A percentile compares a stretch with the other conserved stretches of the same genome.
Evolutionary conservation across 1,140 invertebrate species (phyloP).

Genomic region (Diorhabda carinulata): DNA sequence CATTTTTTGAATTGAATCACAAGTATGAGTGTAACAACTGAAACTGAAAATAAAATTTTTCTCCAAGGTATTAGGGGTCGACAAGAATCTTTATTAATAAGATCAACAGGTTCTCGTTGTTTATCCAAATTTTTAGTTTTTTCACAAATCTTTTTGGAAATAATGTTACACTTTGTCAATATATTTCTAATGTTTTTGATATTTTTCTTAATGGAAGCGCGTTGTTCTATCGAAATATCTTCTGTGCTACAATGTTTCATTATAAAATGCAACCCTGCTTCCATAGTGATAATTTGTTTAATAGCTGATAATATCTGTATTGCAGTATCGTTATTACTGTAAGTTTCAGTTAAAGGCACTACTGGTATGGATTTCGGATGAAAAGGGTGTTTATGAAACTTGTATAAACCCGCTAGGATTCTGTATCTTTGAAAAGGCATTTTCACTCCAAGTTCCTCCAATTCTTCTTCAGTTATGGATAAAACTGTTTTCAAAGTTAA

Average conservation of each 20-base stretch:
- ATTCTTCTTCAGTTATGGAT: slow-evolving; percentile 42
- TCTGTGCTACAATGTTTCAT: slow-evolving; percentile 24
- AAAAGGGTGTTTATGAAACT: slow-evolving; percentile 43
- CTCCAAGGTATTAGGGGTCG: slow-evolving; percentile 26
- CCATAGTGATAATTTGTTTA: slow-evolving; percentile 39
- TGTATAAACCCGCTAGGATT: slow-evolving; percentile 47
- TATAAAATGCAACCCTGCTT: slow-evolving; percentile 37
- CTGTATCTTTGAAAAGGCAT: slow-evolving; percentile 48
- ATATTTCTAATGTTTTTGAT: slow-evolving; percentile 22
- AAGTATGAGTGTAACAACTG: slow-evolving; percentile 1
- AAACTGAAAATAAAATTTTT: slow-evolving; percentile 22
- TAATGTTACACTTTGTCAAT: slow-evolving; percentile 16
- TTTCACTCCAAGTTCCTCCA: slow-evolving; percentile 44
- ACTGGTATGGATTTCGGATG: slow-evolving; percentile 36
- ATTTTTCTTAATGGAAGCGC: slow-evolving; percentile 6
- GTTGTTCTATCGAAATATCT: slow-evolving; percentile 19
- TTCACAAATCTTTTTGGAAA: slow-evolving; percentile 14
- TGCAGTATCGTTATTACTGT: slow-evolving; percentile 37
- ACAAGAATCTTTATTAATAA: slow-evolving; percentile 31
- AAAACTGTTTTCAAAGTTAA: slow-evolving; percentile 48
- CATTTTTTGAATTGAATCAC: slow-evolving; percentile 8
- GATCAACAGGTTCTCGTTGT: slow-evolving; percentile 27
- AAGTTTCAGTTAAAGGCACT: slow-evolving; percentile 8
- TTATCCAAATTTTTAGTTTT: slow-evolving; percentile 33
- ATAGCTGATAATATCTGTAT: slow-evolving; percentile 32